Evolutionary conservation across 2,113 vertebrate genomes (phyloP).

Genomic region (Sebastes schlegelii): DNA sequence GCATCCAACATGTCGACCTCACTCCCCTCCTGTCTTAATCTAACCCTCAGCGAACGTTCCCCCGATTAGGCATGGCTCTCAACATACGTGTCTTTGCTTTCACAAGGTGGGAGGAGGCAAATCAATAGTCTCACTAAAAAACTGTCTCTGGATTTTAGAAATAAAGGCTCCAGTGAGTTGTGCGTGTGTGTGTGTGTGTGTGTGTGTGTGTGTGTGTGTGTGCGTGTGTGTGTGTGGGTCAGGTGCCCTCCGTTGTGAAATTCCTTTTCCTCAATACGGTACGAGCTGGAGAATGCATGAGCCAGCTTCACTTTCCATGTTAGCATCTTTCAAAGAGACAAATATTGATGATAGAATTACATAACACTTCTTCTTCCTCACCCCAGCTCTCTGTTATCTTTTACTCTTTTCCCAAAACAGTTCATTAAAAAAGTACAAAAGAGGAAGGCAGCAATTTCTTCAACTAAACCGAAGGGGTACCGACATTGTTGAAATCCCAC

Average conservation of each 20-base stretch:
- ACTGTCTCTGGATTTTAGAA: constrained; percentile 29
- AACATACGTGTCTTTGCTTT: constrained; percentile 58
- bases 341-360: constrained; percentile 54
- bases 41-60: constrained; percentile 44
- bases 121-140: constrained; percentile 61
- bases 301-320: constrained; percentile 20
- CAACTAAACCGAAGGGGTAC: constrained; percentile 22
- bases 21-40: constrained; percentile 50
- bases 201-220: constrained; percentile 13
- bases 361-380: constrained; percentile 31
- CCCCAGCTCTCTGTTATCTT: constrained; percentile 22
- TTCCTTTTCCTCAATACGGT: constrained; percentile 16
- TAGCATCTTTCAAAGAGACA: constrained; percentile 46
- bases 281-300: constrained; percentile 8
- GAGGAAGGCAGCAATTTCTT: constrained; percentile 39
- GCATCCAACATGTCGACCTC: constrained; percentile 53
- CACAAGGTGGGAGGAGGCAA: constrained; percentile 36
- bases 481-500: constrained; percentile 28
- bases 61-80: constrained; percentile 64
- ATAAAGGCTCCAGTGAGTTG: background rate
- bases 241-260: constrained; percentile 37
- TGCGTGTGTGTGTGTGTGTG: constrained; percentile 1
- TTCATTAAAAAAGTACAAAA: constrained; percentile 70
- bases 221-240: background rate
- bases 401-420: constrained; percentile 61